Conservation (phyloP, 2,113 vertebrate genomes). For the Chitala chitala region DNA sequence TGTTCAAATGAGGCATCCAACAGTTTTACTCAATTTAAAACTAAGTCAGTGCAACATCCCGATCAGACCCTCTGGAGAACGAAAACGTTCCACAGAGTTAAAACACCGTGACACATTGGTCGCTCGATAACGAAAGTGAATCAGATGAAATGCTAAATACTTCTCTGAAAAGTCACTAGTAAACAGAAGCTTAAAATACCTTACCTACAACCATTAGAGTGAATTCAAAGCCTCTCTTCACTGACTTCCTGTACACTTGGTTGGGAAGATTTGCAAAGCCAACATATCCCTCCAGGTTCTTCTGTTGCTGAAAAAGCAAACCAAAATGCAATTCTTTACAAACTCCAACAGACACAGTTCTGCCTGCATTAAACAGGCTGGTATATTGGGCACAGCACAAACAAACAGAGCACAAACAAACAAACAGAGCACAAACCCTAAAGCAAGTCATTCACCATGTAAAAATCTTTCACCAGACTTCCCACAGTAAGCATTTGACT, state of each 20-base stretch:
- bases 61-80: not conserved
- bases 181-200: conserved; percentile 31
- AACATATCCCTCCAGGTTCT: conserved; percentile 98
- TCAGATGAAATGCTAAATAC: no score
- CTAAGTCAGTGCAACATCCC: not conserved
- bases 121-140: no score
- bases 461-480: no score
- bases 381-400: no score
- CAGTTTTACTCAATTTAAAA: not conserved
- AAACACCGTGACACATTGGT: no score
- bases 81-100: not conserved
- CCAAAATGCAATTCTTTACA: not conserved
- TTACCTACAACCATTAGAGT: conserved; percentile 99
- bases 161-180: not conserved
- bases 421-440: no score
- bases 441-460: no score
- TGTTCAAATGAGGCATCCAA: not conserved
- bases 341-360: no score
- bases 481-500: no score
- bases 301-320: conserved; percentile 79
- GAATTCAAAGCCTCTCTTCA: conserved; percentile 98
- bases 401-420: no score
- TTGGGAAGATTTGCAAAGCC: conserved; percentile 98
- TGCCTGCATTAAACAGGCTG: no score
- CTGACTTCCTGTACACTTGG: conserved; percentile 98